Conservation (phyloP, 2,888 invertebrate genomes). For the Dolichopus griseipennis region DNA sequence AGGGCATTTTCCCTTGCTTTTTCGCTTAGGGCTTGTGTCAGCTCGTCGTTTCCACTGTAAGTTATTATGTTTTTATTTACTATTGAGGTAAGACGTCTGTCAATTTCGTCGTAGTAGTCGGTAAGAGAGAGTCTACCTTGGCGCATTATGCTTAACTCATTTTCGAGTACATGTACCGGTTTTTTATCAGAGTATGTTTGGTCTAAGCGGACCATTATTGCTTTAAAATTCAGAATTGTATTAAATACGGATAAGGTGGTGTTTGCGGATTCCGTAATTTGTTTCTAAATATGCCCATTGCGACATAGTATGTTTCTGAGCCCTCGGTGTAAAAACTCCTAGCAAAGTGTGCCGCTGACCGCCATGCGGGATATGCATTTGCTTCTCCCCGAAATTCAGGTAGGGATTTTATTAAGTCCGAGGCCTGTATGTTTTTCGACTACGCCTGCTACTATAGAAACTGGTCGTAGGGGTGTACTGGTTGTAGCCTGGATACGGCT, state of each 20-base stretch:
- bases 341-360: slow-evolving; percentile 16
- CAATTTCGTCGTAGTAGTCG: slow-evolving; percentile 20
- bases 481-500: too few relatives aligned
- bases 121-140: slow-evolving; percentile 19
- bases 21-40: slow-evolving; percentile 17
- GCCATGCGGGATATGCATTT: slow-evolving; percentile 14
- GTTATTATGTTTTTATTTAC: slow-evolving; percentile 21
- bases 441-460: background rate
- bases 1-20: too few relatives aligned
- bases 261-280: slow-evolving; percentile 16
- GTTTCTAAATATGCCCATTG: slow-evolving; percentile 17
- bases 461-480: too few relatives aligned
- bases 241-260: slow-evolving; percentile 17
- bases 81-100: too few relatives aligned
- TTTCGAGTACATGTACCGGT: slow-evolving; percentile 20
- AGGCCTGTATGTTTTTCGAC: background rate
- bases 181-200: slow-evolving; percentile 21
- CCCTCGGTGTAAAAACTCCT: slow-evolving; percentile 10
- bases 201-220: slow-evolving; percentile 19
- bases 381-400: slow-evolving; percentile 8
- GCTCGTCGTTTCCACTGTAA: slow-evolving; percentile 16
- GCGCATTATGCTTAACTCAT: slow-evolving; percentile 22
- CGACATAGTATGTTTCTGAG: slow-evolving; percentile 16
- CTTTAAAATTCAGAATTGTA: slow-evolving; percentile 18
- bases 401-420: background rate